A percentile compares a stretch with the other conserved stretches of the same genome.
Conservation (phyloP, 2,113 vertebrate species). For the Nestor notabilis region DNA sequence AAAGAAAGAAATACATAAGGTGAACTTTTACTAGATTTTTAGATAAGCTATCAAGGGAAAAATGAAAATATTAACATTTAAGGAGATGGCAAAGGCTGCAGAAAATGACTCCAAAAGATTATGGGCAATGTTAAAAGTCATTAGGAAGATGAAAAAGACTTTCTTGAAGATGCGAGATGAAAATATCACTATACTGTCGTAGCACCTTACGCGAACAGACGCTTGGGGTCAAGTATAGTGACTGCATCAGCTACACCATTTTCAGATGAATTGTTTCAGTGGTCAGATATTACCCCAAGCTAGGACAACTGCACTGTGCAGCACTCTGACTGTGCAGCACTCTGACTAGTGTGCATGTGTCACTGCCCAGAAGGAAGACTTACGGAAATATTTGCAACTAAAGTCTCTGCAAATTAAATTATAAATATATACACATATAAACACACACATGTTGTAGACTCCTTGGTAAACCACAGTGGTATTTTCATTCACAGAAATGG, state of each 20-base stretch:
- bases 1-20: not conserved
- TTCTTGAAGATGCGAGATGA: not conserved
- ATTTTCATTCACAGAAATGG: not conserved
- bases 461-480: not conserved
- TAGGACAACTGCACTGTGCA: not conserved
- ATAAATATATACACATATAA: not conserved
- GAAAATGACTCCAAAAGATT: not conserved
- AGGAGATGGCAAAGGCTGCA: not conserved
- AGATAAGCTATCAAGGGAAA: not conserved
- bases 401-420: not conserved
- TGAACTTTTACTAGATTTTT: not conserved
- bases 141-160: not conserved
- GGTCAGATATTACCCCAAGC: not conserved
- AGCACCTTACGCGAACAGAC: not conserved
- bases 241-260: not conserved
- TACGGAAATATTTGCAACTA: not conserved
- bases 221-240: not conserved
- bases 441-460: not conserved
- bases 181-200: not conserved
- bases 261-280: not conserved
- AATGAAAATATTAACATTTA: conserved; percentile 35
- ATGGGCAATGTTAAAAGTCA: not conserved
- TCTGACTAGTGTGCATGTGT: not conserved
- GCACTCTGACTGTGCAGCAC: not conserved
- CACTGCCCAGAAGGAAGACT: not conserved